These are phyloP conservation scores for Anomalospiza imberbis DNA, from an alignment of 2,797 vertebrate species.

Conservation along the genomic window DNA sequence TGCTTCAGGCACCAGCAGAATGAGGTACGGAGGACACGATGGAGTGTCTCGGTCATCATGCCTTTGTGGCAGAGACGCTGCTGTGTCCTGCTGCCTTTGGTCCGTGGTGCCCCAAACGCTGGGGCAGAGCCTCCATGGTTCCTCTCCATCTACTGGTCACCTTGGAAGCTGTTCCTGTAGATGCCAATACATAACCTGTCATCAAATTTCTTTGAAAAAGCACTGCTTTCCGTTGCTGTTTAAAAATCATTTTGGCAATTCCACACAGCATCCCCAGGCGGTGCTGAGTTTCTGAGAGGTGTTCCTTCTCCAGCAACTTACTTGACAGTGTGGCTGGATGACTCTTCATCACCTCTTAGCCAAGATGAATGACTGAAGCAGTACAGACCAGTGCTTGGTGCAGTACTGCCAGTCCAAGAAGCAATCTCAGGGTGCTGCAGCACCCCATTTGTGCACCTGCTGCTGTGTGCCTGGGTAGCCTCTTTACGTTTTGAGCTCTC, in stretches of 20 bases:
- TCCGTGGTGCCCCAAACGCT: background rate
- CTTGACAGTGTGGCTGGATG: background rate
- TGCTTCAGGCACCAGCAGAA: background rate
- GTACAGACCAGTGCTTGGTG: background rate
- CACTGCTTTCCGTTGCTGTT: background rate
- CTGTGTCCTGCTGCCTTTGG: background rate
- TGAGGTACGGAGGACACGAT: background rate
- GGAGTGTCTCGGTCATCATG: background rate
- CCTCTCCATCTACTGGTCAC: background rate
- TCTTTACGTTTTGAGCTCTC: background rate
- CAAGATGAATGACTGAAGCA: background rate
- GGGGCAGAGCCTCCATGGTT: rapidly evolving
- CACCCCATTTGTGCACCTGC: background rate
- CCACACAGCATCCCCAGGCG: rapidly evolving
- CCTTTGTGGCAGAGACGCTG: background rate
- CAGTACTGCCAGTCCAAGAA: background rate
- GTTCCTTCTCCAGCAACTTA: background rate
- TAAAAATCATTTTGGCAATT: background rate
- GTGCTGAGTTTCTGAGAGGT: background rate
- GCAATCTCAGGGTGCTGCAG: background rate
- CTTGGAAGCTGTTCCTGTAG: background rate
- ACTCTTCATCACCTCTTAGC: background rate
- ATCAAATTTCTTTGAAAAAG: background rate
- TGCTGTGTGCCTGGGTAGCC: background rate
- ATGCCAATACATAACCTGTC: background rate